Base-by-base conservation (phyloP, 1,140 invertebrate species). In the Papilio xuthus region DNA sequence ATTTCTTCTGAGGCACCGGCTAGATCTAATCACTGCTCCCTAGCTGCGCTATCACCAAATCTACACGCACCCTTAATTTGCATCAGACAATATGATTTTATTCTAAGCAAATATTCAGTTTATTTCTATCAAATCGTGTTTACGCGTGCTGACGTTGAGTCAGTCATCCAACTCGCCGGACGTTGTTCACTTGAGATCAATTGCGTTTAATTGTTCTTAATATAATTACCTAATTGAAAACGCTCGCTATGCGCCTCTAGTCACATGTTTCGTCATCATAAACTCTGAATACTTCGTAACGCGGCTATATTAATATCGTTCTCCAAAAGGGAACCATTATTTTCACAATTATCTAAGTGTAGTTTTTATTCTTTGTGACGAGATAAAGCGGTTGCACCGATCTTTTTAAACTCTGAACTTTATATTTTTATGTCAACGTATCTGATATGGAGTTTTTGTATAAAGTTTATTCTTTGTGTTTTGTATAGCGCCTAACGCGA, bases 191-290 rank as follows among this genome's bases (percentile, higher is more conserved):
- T 88, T 88, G 81, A 88, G 84, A 89, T 90, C 91, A 93, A 93
- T 93, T 93, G 89, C 88, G 85, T 84, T 88, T 92, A 90, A 93
- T 93, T 88, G 89, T 85, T 84, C 85, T 82, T 90, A 83, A 90
- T 92, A 89, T 92, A 91, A 93, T 92, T 89, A 91, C 87, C 84
- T 89, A 87, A 88, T 91, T 85, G 81, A 60, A 79, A 80, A 74
- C 74, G 79, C 74, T 80, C 37, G 53, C 47, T 69, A 71, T 72
- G 73, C 56, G 26, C 60, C 26, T 56, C 83, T 78, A 76, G 76
- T 80, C 71, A 18, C 80, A 67, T 75, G 18, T 56, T 81, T 56
- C 47, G 41, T 78, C 67, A 74, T 32, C 50, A 28, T 28, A 67
- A 67, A 10, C 23, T 28, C 60, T 0, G 26, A 67, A 67, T 12